These are phyloP conservation scores for Dorcus parallelipipedus DNA, from an alignment of 2,888 invertebrate genomes.

Conservation along the genomic window DNA sequence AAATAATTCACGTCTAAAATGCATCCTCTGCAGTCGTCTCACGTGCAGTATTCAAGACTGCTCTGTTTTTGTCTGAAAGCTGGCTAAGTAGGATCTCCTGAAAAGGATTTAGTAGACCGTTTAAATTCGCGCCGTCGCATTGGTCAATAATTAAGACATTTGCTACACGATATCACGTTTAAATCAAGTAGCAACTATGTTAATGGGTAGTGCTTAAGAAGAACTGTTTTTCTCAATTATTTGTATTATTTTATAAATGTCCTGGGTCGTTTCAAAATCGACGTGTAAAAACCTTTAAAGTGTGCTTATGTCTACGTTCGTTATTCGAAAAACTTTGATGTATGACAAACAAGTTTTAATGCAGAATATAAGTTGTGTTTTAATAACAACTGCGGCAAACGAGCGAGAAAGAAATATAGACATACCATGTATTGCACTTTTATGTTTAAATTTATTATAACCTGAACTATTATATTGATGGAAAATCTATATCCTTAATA, in stretches of 20 bases:
- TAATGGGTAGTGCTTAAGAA: constrained; percentile 45
- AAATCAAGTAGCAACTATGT: constrained; percentile 50
- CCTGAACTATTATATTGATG: constrained; percentile 19
- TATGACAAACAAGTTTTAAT: constrained; percentile 32
- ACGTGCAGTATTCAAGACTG: constrained; percentile 43
- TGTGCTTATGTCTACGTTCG: constrained; percentile 39
- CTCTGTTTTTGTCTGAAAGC: constrained; percentile 40
- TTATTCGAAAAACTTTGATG: constrained; percentile 40
- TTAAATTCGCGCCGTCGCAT: constrained; percentile 49
- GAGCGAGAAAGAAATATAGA: constrained; percentile 24
- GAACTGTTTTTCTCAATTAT: constrained; percentile 43
- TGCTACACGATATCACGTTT: constrained; percentile 49
- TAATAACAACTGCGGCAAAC: constrained; percentile 7
- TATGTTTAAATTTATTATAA: constrained; percentile 15
- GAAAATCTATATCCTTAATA: constrained; percentile 21
- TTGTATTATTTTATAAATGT: constrained; percentile 41
- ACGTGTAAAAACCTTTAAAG: constrained; percentile 32
- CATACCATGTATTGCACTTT: constrained; percentile 17
- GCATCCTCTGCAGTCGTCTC: constrained; percentile 40
- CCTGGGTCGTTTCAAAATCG: constrained; percentile 17
- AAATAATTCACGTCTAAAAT: constrained; percentile 47
- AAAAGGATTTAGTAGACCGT: constrained; percentile 50
- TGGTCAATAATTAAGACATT: constrained; percentile 50
- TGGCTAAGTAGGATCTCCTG: constrained; percentile 44
- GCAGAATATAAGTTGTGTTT: constrained; percentile 20